A percentile compares a stretch with the other conserved stretches of the same genome.
phyloP scores from a whole-genome alignment of 2,888 invertebrate genomes.

The Druceiella hillmani region DNA sequence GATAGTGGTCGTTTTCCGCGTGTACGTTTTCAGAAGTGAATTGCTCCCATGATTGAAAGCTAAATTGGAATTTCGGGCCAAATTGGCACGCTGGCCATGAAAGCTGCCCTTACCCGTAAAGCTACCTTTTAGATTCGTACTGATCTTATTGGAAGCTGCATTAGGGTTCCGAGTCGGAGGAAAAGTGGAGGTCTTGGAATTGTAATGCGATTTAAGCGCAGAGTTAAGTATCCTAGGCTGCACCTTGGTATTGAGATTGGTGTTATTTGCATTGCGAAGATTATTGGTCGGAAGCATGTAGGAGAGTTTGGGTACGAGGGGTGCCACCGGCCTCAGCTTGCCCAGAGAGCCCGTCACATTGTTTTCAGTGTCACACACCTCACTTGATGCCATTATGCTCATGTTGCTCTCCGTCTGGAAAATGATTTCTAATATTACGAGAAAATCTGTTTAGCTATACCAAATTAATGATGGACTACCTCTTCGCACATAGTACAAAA shows the following conservation, averaged over 20 bases:
- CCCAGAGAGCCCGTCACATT: constrained; percentile 45
- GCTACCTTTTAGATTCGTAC: constrained; percentile 30
- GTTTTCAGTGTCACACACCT: constrained; percentile 38
- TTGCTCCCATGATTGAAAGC: constrained; percentile 38
- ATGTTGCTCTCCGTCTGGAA: too few relatives aligned
- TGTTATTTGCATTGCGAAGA: constrained; percentile 39
- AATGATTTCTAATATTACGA: too few relatives aligned
- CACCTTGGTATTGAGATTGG: constrained; percentile 36
- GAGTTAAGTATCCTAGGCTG: constrained; percentile 35
- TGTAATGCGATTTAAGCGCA: constrained; percentile 37
- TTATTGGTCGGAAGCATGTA: constrained; percentile 48
- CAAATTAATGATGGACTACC: too few relatives aligned
- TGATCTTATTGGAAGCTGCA: constrained; percentile 31
- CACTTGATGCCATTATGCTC: too few relatives aligned
- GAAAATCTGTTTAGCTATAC: too few relatives aligned
- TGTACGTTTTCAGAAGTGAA: constrained; percentile 39
- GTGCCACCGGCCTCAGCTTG: constrained; percentile 44
- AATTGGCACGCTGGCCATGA: constrained; percentile 43
- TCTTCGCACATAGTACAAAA: too few relatives aligned
- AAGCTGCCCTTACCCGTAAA: constrained; percentile 40
- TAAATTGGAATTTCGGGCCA: constrained; percentile 35
- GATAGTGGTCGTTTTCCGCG: constrained; percentile 35
- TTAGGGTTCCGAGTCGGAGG: constrained; percentile 47
- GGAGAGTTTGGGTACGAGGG: constrained; percentile 42
- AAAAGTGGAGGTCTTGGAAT: constrained; percentile 43